Conservation (phyloP, 2,888 invertebrate genomes). For the Timandra comae region DNA sequence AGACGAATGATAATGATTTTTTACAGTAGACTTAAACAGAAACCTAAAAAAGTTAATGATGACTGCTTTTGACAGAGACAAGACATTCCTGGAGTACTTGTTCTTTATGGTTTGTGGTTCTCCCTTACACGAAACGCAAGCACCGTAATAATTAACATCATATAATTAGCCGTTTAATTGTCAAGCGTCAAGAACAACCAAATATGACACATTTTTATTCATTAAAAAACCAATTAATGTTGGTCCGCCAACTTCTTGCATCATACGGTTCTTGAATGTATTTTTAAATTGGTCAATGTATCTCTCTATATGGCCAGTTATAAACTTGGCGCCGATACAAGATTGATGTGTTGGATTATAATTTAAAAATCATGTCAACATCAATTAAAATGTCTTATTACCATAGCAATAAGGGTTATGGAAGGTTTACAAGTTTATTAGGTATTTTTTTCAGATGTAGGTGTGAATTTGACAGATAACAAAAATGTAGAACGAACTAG, state of each 20-base stretch:
- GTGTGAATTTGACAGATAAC: constrained; percentile 31
- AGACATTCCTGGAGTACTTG: too few relatives aligned
- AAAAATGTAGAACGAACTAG: constrained; percentile 28
- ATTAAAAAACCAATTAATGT: constrained; percentile 13
- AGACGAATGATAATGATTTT: too few relatives aligned
- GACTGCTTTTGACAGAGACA: too few relatives aligned
- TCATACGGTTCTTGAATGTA: constrained; percentile 7
- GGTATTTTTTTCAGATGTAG: constrained; percentile 25
- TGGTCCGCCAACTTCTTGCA: constrained; percentile 13
- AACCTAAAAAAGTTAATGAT: too few relatives aligned
- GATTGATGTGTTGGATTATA: constrained; percentile 33
- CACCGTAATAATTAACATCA: too few relatives aligned
- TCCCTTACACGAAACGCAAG: too few relatives aligned
- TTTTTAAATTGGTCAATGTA: constrained; percentile 13
- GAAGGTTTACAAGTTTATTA: constrained; percentile 31
- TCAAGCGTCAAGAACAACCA: constrained; percentile 3
- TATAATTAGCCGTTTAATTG: too few relatives aligned
- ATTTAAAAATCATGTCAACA: constrained; percentile 34
- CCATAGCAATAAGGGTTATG: constrained; percentile 18
- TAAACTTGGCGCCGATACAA: constrained; percentile 30
- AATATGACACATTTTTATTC: constrained; percentile 11
- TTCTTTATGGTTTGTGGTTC: too few relatives aligned
- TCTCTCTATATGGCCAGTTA: constrained; percentile 24
- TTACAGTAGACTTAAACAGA: too few relatives aligned
- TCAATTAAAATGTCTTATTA: constrained; percentile 31